Percentiles rank a stretch among this genome's conserved stretches.
Conservation (phyloP, 2,113 vertebrate species). For the Opisthocomus hoazin region DNA sequence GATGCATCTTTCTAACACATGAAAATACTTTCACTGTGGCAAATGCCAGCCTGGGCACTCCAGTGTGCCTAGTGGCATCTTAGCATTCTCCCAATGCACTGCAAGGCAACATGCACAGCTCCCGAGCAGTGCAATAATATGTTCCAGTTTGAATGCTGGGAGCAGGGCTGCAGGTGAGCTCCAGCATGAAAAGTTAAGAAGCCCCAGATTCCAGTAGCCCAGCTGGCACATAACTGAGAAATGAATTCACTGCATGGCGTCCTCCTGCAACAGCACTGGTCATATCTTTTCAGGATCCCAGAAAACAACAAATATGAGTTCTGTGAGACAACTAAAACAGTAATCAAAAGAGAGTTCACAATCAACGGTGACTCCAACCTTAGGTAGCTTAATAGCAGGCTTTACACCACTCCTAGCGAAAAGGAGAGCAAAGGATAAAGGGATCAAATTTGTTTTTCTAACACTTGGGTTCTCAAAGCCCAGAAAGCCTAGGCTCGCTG, state of each 20-base stretch:
- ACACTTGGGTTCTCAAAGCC: not conserved
- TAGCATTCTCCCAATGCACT: not conserved
- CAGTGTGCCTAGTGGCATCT: not conserved
- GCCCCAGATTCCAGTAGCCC: not conserved
- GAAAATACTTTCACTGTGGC: not conserved
- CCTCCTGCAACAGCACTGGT: not conserved
- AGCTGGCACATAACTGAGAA: not conserved
- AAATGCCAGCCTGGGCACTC: not conserved
- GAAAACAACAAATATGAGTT: not conserved
- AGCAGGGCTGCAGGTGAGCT: not conserved
- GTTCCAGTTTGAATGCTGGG: not conserved
- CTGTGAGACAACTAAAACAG: not conserved
- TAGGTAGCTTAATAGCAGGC: not conserved
- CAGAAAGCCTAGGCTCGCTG: not conserved
- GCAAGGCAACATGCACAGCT: not conserved
- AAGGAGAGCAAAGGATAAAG: not conserved
- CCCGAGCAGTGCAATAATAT: not conserved
- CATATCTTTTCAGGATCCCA: not conserved
- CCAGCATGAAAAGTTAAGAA: not conserved
- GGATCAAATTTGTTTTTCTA: not conserved
- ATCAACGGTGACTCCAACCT: not conserved
- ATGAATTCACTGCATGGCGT: not conserved
- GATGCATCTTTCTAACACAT: not conserved
- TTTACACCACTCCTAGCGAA: not conserved
- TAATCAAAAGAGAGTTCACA: not conserved